Base-by-base conservation (phyloP, 1,140 invertebrate species). In the Phortica variegata region DNA sequence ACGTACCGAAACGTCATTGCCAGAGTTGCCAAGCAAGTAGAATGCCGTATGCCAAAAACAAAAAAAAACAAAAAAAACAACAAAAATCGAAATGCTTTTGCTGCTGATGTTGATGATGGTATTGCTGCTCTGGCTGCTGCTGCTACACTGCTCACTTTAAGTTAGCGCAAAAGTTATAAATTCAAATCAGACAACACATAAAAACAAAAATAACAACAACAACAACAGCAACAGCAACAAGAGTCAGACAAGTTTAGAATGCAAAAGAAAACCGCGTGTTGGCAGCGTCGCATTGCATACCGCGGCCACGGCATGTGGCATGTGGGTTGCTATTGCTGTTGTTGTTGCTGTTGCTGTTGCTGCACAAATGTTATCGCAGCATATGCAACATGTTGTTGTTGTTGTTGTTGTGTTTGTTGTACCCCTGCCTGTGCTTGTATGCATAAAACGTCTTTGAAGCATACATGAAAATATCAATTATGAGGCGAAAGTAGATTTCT, bases 391-490 rank as follows among this genome's bases (percentile, higher is more conserved):
- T 52, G 48, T 58, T 65, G 60, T 50, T 23, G n/a, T 52, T 52
- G 52, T 16, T 43, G 43, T 36, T 58, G 43, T 31, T 46, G 34
- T 49, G 38, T 39, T 31, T 47, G 53, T 46, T 51, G 56, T 51
- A 54, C 56, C 47, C n/a, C n/a, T n/a, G n/a, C n/a, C n/a, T n/a
- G n/a, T n/a, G n/a, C n/a, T n/a, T n/a, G n/a, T n/a, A n/a, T n/a
- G n/a, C n/a, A n/a, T n/a, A n/a, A n/a, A n/a, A n/a, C 48, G 56
- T 53, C 37, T 16, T 19, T 20, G 9, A 6, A 3, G 39, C 56
- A 36, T 66, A 65, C 62, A 65, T n/a, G n/a, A 68, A 66, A 66
- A 66, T 66, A 66, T 66, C 63, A 66, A 66, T 66, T 66, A 66
- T 66, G 63, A 66, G 32, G 60, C 63, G 54, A 68, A 66, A 66